These are phyloP conservation scores for Crotalus viridis DNA, from an alignment of 2,113 vertebrate genomes.

Conservation along the genomic window DNA sequence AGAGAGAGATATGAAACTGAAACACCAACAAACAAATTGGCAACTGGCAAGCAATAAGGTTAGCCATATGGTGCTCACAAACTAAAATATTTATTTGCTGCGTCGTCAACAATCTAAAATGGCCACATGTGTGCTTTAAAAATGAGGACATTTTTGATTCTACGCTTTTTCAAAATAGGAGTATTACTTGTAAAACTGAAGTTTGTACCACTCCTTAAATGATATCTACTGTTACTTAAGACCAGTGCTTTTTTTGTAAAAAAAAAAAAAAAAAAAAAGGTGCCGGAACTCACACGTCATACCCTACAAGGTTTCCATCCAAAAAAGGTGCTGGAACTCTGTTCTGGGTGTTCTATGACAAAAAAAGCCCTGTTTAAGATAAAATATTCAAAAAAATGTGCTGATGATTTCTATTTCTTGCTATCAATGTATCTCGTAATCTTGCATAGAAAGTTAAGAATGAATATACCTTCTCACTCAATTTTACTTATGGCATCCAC, in stretches of 20 bases:
- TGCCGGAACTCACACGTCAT: too few relatives aligned
- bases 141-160: slow-evolving; percentile 26
- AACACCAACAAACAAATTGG: slow-evolving; percentile 57
- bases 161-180: slow-evolving; percentile 16
- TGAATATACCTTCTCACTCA: not conserved
- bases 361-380: too few relatives aligned
- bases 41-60: slow-evolving; percentile 49
- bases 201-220: not conserved
- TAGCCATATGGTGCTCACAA: slow-evolving; percentile 46
- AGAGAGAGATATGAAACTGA: slow-evolving; percentile 34
- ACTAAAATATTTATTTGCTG: slow-evolving; percentile 63
- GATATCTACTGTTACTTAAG: slow-evolving; percentile 5
- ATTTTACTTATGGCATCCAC: not conserved
- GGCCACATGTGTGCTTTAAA: slow-evolving; percentile 17
- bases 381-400: slow-evolving; percentile 39
- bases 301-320: too few relatives aligned
- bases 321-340: too few relatives aligned
- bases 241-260: not conserved
- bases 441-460: not conserved
- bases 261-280: too few relatives aligned
- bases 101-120: slow-evolving; percentile 24
- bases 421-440: not conserved
- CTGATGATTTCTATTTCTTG: slow-evolving; percentile 34
- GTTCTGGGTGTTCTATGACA: too few relatives aligned
- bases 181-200: slow-evolving; percentile 25